phyloP scores from a whole-genome alignment of 1,140 invertebrate genomes.

The Drosophila bipectinata region DNA sequence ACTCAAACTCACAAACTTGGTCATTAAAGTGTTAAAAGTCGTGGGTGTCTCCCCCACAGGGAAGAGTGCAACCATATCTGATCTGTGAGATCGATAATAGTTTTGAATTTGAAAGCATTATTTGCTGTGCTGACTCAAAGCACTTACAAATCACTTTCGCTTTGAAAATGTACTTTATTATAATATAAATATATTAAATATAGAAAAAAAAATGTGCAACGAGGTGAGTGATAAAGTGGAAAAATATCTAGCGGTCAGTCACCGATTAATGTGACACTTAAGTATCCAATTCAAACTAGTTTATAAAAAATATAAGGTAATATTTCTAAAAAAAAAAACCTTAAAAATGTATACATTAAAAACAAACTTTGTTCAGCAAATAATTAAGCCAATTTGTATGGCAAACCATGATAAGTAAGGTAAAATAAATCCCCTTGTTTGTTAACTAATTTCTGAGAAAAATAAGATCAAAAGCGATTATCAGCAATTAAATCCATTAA shows the following conservation, averaged over 20 bases:
- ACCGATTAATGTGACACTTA: not conserved
- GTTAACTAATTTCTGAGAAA: not conserved
- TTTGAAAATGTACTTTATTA: not conserved
- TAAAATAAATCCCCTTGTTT: not conserved
- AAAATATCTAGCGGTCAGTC: not conserved
- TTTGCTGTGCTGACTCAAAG: not conserved
- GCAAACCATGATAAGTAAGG: not conserved
- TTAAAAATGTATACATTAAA: no score
- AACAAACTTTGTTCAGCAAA: no score
- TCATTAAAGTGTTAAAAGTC: no score
- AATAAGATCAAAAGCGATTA: conserved; percentile 3
- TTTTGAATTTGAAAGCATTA: conserved; percentile 1
- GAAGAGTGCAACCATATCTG: not conserved
- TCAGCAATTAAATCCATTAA: not conserved
- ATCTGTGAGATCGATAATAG: not conserved
- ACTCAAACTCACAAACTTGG: no score
- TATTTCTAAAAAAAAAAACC: no score
- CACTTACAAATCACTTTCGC: conserved; percentile 1
- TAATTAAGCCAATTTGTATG: not conserved
- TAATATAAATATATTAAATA: not conserved
- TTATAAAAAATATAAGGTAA: not conserved
- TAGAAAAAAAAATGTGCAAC: not conserved
- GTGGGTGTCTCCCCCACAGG: no score
- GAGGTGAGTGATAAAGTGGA: not conserved
- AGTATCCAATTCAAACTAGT: not conserved